A percentile compares a stretch with the other conserved stretches of the same genome.
phyloP scores from a whole-genome alignment of 2,888 invertebrate genomes.

The Chrysolina oricalcia region DNA sequence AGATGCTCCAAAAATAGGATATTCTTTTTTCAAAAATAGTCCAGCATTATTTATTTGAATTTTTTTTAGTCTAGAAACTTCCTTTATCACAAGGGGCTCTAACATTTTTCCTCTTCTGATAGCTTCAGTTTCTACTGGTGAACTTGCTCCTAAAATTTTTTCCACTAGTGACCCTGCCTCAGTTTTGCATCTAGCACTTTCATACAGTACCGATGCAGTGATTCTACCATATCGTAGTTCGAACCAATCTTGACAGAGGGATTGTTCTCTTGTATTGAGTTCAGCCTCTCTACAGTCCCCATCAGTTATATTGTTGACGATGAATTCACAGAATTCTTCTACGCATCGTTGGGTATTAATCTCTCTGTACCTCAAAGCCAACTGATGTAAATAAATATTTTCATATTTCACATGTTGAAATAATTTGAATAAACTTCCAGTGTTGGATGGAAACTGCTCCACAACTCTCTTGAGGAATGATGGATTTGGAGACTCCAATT shows the following conservation, averaged over 20 bases:
- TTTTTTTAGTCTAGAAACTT: no score
- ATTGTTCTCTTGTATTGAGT: slow-evolving; percentile 40
- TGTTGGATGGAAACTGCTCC: slow-evolving; percentile 2
- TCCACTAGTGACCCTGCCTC: no score
- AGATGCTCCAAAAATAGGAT: no score
- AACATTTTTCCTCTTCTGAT: no score
- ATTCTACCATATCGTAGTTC: slow-evolving; percentile 50
- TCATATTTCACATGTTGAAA: slow-evolving; percentile 19
- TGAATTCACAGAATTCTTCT: slow-evolving; percentile 2
- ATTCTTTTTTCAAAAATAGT: no score
- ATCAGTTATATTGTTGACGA: neutral
- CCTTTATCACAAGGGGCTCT: no score
- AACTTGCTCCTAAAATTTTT: no score
- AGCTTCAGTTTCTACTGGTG: no score
- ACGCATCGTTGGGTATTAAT: neutral
- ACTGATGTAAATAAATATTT: slow-evolving; percentile 17
- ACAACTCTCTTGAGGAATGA: slow-evolving; percentile 14
- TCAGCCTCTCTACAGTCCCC: slow-evolving; percentile 21
- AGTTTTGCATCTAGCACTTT: no score
- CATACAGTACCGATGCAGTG: no score
- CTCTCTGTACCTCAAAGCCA: slow-evolving; percentile 10
- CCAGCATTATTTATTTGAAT: no score
- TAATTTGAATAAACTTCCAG: slow-evolving; percentile 12
- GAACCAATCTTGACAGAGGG: slow-evolving; percentile 38
- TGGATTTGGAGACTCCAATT: slow-evolving; percentile 15